Conservation (phyloP, 2,888 invertebrate genomes). For the Stenichneumon culpator region DNA sequence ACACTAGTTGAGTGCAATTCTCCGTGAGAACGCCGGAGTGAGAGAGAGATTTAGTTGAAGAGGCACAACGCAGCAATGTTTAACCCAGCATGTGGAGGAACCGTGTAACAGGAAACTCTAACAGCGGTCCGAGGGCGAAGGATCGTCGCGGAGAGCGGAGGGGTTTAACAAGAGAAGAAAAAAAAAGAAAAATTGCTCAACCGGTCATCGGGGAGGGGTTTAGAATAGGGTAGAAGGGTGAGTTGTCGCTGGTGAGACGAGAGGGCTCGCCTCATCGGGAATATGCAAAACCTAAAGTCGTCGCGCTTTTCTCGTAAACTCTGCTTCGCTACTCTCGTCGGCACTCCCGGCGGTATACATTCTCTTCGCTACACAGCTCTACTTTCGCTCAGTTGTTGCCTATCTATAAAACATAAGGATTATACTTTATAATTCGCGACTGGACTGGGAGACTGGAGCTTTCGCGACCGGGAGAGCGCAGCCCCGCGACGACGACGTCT, state of each 20-base stretch:
- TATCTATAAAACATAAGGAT: slow-evolving; percentile 79
- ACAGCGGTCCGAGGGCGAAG: background rate
- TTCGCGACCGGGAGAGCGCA: slow-evolving; percentile 33
- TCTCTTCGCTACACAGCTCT: background rate
- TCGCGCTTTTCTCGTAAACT: slow-evolving; percentile 66
- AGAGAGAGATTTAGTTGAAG: background rate
- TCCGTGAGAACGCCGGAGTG: background rate
- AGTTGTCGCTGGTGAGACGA: slow-evolving; percentile 22
- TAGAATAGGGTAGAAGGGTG: background rate
- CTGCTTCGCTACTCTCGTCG: slow-evolving; percentile 31
- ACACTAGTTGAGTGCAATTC: background rate
- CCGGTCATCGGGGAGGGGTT: slow-evolving; percentile 54
- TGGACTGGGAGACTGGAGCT: slow-evolving; percentile 28
- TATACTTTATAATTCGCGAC: slow-evolving; percentile 79
- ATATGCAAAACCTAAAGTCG: slow-evolving; percentile 67
- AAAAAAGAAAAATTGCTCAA: slow-evolving; percentile 15
- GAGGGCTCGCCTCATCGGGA: slow-evolving; percentile 45
- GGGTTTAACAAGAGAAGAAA: slow-evolving; percentile 21
- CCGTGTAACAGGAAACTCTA: slow-evolving; percentile 31
- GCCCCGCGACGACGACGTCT: background rate
- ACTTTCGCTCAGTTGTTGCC: slow-evolving; percentile 55
- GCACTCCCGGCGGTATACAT: slow-evolving; percentile 30
- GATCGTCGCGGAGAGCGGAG: slow-evolving; percentile 13
- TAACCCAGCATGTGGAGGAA: slow-evolving; percentile 2
- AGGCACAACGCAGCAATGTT: slow-evolving; percentile 22